phyloP scores from a whole-genome alignment of 2,797 vertebrate genomes.

The Oreortyx pictus region DNA sequence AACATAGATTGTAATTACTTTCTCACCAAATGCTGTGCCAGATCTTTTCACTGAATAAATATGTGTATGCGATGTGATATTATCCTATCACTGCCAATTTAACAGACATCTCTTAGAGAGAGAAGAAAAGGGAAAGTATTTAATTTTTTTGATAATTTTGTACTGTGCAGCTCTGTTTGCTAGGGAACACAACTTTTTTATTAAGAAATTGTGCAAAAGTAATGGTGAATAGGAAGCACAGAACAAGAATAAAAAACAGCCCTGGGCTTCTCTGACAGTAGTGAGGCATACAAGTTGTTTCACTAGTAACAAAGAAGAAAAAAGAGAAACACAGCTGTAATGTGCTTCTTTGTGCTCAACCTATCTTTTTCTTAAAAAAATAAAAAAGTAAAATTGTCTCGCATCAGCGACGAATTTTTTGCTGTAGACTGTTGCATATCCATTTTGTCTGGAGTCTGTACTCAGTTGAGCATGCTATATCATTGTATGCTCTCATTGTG shows the following conservation, averaged over 20 bases:
- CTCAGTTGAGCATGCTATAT: not conserved
- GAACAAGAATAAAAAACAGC: not conserved
- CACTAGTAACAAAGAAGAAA: not conserved
- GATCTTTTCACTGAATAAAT: conserved; percentile 55
- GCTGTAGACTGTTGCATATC: not conserved
- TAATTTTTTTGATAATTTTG: not conserved
- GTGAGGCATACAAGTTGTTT: not conserved
- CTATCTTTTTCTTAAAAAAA: not conserved
- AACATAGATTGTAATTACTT: conserved; percentile 55
- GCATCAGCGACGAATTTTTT: not conserved
- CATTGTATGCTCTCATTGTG: not conserved
- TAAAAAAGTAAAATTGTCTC: not conserved
- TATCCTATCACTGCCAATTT: conserved; percentile 30
- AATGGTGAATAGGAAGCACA: not conserved
- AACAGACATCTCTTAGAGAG: not conserved
- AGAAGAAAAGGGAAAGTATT: not conserved
- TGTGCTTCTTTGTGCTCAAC: not conserved
- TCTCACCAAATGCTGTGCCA: conserved; percentile 62
- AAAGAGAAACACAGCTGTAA: not conserved
- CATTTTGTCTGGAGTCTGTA: not conserved
- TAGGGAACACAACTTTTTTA: not conserved
- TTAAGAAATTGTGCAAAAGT: not conserved
- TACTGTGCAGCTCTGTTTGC: not conserved
- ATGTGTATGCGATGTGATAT: not conserved
- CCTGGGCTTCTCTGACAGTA: not conserved